These are phyloP conservation scores for Dolichoris vasculosae DNA, from an alignment of 1,140 invertebrate species.

Conservation along the genomic window DNA sequence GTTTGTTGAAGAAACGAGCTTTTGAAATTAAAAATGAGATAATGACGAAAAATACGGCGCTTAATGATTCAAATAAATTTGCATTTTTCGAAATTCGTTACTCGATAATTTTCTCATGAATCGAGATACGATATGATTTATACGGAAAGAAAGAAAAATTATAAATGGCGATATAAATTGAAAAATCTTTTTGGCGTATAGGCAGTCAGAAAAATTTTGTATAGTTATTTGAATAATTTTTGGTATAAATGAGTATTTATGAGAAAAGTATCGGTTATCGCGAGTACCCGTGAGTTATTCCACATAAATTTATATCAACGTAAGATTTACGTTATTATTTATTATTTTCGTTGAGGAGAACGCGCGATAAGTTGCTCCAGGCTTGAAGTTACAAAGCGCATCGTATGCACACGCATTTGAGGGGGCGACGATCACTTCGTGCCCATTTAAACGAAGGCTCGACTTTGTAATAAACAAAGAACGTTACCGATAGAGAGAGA, in stretches of 20 bases:
- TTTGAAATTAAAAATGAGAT: neutral
- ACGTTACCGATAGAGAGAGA: neutral
- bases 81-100: neutral
- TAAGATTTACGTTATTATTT: neutral
- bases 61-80: neutral
- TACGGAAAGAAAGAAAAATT: neutral
- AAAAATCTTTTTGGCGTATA: neutral
- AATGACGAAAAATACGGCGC: neutral
- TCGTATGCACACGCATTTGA: no score
- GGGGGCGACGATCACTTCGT: no score
- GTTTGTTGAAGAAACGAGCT: no score
- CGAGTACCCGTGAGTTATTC: neutral
- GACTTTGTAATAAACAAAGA: neutral
- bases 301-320: neutral
- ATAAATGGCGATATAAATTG: neutral
- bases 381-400: no score
- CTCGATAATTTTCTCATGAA: no score
- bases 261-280: neutral
- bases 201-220: neutral
- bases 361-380: no score
- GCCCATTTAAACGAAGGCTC: neutral
- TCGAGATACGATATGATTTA: neutral
- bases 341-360: neutral
- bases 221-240: neutral
- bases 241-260: neutral